Evolutionary conservation across 1,140 invertebrate species (phyloP).

Genomic region (Thaumetopoea pityocampa): DNA sequence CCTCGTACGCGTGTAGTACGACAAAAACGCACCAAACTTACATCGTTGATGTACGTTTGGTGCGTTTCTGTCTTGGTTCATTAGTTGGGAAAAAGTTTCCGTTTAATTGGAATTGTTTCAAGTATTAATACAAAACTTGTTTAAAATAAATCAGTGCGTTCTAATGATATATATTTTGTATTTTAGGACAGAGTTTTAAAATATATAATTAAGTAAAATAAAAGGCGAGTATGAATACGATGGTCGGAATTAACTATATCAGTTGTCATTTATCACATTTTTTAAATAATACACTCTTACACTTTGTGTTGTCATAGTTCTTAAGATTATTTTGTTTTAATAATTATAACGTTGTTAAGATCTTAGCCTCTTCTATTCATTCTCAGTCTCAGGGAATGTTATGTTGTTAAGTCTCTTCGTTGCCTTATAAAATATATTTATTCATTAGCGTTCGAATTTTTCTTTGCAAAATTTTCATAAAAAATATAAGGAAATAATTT

Average conservation of each 20-base stretch:
- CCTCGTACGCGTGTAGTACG: too few relatives aligned
- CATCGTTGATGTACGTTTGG: too few relatives aligned
- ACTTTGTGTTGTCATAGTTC: conserved; percentile 11
- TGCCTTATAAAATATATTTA: conserved; percentile 64
- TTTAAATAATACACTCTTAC: conserved; percentile 16
- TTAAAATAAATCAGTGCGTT: background rate
- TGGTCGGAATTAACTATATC: conserved; percentile 34
- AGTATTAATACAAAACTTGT: background rate
- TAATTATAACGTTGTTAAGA: conserved; percentile 31
- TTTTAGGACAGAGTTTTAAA: conserved; percentile 40
- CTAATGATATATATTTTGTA: background rate
- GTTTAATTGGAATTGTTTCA: conserved; percentile 1
- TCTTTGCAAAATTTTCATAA: conserved; percentile 54
- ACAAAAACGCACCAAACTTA: too few relatives aligned
- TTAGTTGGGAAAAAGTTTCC: too few relatives aligned
- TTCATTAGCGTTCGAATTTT: conserved; percentile 53
- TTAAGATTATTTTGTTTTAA: conserved; percentile 30
- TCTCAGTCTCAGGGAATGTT: conserved; percentile 73
- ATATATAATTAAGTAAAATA: conserved; percentile 38
- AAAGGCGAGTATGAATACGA: conserved; percentile 54
- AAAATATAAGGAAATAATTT: conserved; percentile 66
- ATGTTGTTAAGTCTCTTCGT: conserved; percentile 72
- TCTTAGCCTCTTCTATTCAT: conserved; percentile 62
- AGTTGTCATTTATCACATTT: conserved; percentile 46
- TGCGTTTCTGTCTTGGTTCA: too few relatives aligned